These are phyloP conservation scores for Apotomis capreana DNA, from an alignment of 2,888 invertebrate species.

Conservation along the genomic window DNA sequence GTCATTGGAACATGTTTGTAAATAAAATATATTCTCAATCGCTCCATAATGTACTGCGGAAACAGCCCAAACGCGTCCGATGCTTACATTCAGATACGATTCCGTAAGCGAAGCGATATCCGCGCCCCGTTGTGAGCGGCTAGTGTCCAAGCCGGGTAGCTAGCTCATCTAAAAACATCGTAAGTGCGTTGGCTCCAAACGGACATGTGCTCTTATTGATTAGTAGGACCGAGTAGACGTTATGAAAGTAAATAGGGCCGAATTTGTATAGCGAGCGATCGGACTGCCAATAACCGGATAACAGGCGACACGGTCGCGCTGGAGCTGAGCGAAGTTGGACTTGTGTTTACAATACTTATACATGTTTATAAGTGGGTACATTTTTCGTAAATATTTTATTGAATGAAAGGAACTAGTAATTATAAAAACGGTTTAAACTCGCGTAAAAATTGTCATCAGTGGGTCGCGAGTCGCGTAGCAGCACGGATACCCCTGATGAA, in stretches of 20 bases:
- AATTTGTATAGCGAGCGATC: constrained; percentile 56
- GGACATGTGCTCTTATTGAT: constrained; percentile 8
- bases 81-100: constrained; percentile 45
- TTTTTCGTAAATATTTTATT: too few species aligned
- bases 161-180: not conserved
- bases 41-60: not conserved
- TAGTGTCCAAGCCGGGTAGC: constrained; percentile 54
- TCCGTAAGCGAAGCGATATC: constrained; percentile 54
- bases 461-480: too few species aligned
- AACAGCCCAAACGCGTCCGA: constrained; percentile 13
- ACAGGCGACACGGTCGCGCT: constrained; percentile 6
- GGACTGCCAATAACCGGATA: constrained; percentile 51
- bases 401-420: not conserved
- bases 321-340: constrained; percentile 4
- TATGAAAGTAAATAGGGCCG: constrained; percentile 55
- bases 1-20: not conserved
- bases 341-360: constrained; percentile 17
- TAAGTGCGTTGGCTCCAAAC: constrained; percentile 1
- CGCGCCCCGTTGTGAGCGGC: constrained; percentile 59
- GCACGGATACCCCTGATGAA: too few species aligned
- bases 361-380: too few species aligned
- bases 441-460: too few species aligned
- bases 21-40: constrained; percentile 20
- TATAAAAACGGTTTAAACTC: too few species aligned
- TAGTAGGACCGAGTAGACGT: constrained; percentile 44